These are phyloP conservation scores for Trogon surrucura DNA, from an alignment of 2,113 vertebrate genomes.

Conservation along the genomic window DNA sequence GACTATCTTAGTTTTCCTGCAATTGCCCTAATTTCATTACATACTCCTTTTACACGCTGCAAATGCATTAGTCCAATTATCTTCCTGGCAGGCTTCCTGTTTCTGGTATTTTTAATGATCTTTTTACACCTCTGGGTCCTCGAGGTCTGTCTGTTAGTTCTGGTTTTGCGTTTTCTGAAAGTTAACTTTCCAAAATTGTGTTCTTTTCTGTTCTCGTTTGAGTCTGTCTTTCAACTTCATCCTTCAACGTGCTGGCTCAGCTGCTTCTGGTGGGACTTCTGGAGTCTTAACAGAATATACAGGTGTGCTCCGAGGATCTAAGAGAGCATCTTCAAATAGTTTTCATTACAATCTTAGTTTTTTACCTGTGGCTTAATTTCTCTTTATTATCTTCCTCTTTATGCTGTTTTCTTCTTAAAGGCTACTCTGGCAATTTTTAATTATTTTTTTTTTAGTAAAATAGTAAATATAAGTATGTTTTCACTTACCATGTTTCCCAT, in stretches of 20 bases:
- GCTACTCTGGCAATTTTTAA: background rate
- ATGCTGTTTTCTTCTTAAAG: background rate
- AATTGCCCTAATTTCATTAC: background rate
- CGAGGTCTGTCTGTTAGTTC: background rate
- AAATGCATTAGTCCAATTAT: background rate
- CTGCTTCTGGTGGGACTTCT: background rate
- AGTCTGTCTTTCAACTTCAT: background rate
- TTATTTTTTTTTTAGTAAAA: background rate
- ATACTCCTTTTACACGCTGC: background rate
- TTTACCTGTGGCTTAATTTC: background rate
- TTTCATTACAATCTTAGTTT: background rate
- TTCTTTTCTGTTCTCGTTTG: background rate
- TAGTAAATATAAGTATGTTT: background rate
- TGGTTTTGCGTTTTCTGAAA: background rate
- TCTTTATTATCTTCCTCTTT: background rate
- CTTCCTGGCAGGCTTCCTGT: background rate
- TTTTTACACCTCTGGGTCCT: background rate
- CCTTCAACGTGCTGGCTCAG: background rate
- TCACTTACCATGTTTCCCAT: background rate
- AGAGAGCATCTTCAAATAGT: background rate
- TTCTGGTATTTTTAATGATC: background rate
- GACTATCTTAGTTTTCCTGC: background rate
- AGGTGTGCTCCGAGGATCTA: background rate
- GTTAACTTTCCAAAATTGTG: background rate
- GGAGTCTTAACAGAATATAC: rapidly evolving